Conservation (phyloP, 2,113 vertebrate species). For the Struthidea cinerea region DNA sequence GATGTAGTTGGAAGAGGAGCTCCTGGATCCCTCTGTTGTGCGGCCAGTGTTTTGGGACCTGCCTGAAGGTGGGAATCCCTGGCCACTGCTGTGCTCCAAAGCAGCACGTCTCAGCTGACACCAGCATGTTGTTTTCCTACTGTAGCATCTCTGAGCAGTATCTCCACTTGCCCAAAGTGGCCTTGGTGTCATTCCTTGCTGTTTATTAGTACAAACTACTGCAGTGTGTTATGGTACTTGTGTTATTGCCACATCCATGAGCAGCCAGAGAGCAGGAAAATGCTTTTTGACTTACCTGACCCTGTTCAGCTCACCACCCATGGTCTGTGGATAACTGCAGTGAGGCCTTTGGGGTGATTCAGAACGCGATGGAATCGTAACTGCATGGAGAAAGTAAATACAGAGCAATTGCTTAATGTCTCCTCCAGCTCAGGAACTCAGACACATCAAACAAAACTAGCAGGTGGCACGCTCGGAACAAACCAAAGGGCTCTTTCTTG, state of each 20-base stretch:
- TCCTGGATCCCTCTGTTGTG: not conserved
- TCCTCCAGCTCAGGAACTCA: not conserved
- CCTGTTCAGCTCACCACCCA: not conserved
- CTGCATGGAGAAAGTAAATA: not conserved
- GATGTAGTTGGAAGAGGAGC: not conserved
- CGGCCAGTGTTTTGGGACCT: not conserved
- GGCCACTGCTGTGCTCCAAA: not conserved
- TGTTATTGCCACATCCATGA: not conserved
- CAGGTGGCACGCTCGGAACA: not conserved
- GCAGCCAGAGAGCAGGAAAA: not conserved
- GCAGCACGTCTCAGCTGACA: not conserved
- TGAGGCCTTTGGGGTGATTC: not conserved
- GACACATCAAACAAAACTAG: not conserved
- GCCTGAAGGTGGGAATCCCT: not conserved
- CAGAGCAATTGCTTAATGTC: not conserved
- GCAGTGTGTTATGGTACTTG: not conserved
- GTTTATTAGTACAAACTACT: not conserved
- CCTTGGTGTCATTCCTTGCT: not conserved
- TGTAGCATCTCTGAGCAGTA: not conserved
- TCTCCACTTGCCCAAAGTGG: not conserved
- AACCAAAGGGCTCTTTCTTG: not conserved
- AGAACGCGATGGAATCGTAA: fast-evolving
- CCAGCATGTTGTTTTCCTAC: fast-evolving
- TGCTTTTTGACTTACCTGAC: not conserved
- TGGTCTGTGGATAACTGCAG: not conserved